These are phyloP conservation scores for Ptilorrhoa leucosticta DNA, from an alignment of 2,113 vertebrate species.

Conservation along the genomic window DNA sequence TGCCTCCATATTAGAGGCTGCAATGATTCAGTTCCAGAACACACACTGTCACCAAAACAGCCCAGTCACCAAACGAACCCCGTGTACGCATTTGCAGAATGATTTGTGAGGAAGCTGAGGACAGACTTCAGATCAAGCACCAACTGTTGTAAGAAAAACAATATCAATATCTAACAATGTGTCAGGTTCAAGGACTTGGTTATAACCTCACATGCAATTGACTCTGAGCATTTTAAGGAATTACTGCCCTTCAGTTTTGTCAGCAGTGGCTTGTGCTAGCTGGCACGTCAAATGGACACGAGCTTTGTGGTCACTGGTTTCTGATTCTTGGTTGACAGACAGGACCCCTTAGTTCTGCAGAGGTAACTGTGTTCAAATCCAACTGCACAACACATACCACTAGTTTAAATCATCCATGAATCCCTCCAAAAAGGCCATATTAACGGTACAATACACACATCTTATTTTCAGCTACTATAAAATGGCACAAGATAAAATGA, in stretches of 20 bases:
- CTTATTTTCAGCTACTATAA: neutral
- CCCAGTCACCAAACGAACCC: neutral
- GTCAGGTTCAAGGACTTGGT: neutral
- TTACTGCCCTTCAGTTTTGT: neutral
- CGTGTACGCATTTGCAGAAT: rapidly evolving
- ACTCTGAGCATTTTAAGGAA: neutral
- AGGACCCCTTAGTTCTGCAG: neutral
- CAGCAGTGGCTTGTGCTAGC: neutral
- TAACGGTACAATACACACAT: neutral
- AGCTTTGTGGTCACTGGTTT: neutral
- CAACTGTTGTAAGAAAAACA: neutral
- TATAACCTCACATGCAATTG: neutral
- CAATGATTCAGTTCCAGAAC: neutral
- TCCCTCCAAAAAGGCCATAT: neutral
- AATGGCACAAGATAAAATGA: neutral
- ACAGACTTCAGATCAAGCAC: neutral
- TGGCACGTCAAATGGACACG: rapidly evolving
- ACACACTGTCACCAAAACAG: rapidly evolving
- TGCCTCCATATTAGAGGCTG: neutral
- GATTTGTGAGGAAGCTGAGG: neutral
- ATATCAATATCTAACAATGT: rapidly evolving
- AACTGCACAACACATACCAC: neutral
- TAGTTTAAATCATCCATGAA: neutral
- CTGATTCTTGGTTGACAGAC: neutral
- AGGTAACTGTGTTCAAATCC: neutral